Evolutionary conservation across 2,888 invertebrate species (phyloP).

Genomic region (Cotesia congregata): DNA sequence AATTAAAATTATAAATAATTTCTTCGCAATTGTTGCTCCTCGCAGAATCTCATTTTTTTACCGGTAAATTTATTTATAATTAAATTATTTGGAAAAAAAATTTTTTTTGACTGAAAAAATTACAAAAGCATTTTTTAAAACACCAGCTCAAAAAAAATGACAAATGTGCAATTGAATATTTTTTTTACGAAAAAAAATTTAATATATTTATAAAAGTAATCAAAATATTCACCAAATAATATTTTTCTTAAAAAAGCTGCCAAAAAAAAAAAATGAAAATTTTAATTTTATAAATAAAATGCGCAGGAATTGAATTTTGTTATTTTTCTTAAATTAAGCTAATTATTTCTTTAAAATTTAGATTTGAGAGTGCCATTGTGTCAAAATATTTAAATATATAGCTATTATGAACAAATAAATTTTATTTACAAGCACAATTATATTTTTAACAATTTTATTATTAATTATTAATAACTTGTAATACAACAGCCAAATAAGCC

Average conservation of each 20-base stretch:
- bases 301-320: not conserved
- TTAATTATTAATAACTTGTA: conserved; percentile 3
- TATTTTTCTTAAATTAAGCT: not conserved
- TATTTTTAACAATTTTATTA: conserved; percentile 19
- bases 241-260: conserved; percentile 30
- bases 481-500: conserved; percentile 1
- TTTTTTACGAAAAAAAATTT: not conserved
- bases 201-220: conserved; percentile 31
- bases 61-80: not conserved
- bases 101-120: not conserved
- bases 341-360: not conserved
- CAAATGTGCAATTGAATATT: not conserved
- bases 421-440: conserved; percentile 16
- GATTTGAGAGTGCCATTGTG: not conserved
- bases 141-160: not conserved
- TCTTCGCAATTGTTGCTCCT: not conserved
- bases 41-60: not conserved
- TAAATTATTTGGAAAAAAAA: not conserved
- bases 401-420: not conserved
- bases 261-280: not conserved
- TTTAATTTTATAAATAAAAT: not conserved
- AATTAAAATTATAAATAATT: not conserved
- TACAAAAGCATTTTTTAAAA: not conserved
- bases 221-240: conserved; percentile 44
- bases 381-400: not conserved